Percentiles rank a stretch among this genome's conserved stretches.
phyloP scores from a whole-genome alignment of 1,140 invertebrate species.

The Magallana angulata region DNA sequence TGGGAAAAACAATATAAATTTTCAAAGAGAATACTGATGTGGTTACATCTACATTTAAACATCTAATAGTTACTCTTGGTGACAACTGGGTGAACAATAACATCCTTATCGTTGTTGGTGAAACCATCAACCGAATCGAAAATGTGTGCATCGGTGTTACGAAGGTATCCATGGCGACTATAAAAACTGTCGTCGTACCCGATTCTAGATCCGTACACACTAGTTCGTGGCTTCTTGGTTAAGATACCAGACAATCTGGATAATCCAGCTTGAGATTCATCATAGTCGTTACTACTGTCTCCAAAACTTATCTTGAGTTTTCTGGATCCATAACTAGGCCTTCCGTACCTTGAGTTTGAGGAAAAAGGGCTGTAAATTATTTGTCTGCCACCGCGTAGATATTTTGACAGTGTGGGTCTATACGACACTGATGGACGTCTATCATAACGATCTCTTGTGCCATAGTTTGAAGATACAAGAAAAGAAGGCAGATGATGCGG shows the following conservation, averaged over 20 bases:
- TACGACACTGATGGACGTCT: background rate
- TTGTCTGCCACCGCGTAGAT: background rate
- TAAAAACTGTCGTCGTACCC: background rate
- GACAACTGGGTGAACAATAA: conserved; percentile 1
- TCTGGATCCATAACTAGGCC: background rate
- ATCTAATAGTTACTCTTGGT: conserved; percentile 14
- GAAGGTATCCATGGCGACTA: no score
- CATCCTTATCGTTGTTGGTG: background rate
- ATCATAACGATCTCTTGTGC: background rate
- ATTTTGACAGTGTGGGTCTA: background rate
- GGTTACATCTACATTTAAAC: background rate
- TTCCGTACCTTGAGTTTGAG: background rate
- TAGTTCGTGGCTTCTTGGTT: background rate
- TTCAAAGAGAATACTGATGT: background rate
- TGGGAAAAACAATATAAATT: background rate
- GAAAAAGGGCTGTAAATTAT: background rate
- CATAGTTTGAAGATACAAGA: background rate
- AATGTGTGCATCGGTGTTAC: background rate
- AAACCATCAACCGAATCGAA: background rate
- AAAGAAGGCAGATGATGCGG: background rate
- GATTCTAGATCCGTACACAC: background rate
- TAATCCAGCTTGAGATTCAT: background rate
- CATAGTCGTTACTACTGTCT: background rate
- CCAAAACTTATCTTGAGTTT: conserved; percentile 2
- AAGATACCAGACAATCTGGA: background rate